Conservation (phyloP, 2,797 vertebrate genomes). For the Simalia tracyae region DNA sequence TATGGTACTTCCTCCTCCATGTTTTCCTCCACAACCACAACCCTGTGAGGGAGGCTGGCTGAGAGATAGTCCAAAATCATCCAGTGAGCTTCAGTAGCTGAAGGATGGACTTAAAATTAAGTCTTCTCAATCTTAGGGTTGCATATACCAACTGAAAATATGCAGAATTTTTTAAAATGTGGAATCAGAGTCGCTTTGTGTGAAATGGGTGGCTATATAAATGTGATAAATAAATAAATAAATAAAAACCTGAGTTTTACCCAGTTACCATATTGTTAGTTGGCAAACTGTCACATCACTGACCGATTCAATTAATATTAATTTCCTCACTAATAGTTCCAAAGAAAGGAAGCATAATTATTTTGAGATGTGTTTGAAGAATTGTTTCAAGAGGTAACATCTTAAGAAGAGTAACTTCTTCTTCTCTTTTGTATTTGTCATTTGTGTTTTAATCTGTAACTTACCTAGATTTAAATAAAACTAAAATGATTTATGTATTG, state of each 20-base stretch:
- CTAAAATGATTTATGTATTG: neutral
- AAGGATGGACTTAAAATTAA: no score
- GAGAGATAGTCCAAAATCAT: no score
- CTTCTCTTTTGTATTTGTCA: neutral
- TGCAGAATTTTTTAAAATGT: no score
- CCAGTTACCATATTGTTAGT: neutral
- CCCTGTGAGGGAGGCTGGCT: no score
- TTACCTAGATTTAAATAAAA: neutral
- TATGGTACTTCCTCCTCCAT: no score
- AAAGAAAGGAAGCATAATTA: neutral
- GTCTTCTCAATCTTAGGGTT: no score
- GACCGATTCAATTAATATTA: neutral
- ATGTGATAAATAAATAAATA: no score
- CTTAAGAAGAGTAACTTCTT: neutral
- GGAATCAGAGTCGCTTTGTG: no score
- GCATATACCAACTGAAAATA: no score
- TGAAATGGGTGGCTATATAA: no score
- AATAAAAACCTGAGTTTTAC: neutral
- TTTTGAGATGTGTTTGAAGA: neutral
- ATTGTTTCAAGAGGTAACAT: neutral
- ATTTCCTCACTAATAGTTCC: neutral
- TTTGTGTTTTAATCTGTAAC: neutral
- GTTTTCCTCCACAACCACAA: no score
- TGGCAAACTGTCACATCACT: neutral
- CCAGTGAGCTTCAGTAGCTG: no score